phyloP scores from a whole-genome alignment of 2,797 vertebrate species.

The Furcifer pardalis region DNA sequence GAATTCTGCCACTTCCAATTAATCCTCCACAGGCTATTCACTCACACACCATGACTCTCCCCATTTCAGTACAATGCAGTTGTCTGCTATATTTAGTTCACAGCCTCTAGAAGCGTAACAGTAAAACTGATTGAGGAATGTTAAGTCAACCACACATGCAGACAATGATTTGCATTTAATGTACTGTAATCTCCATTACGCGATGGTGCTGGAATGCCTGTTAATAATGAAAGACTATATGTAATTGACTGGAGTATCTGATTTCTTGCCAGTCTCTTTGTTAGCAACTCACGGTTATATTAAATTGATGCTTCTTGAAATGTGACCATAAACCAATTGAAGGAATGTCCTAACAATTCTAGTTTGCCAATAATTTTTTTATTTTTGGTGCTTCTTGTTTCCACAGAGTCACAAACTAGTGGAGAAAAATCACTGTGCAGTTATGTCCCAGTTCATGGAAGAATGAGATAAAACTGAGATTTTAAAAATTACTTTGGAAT shows the following conservation, averaged over 20 bases:
- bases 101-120: neutral
- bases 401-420: neutral
- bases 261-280: slow-evolving; percentile 47
- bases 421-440: neutral
- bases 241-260: slow-evolving; percentile 23
- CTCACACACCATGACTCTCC: too few species aligned
- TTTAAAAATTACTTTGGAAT: neutral
- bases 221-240: slow-evolving; percentile 34
- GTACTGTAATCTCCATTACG: slow-evolving; percentile 17
- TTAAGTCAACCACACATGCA: slow-evolving; percentile 22
- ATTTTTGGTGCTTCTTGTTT: neutral
- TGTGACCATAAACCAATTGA: slow-evolving; percentile 27
- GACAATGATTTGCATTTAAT: slow-evolving; percentile 34
- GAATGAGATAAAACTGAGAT: neutral
- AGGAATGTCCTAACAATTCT: neutral
- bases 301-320: slow-evolving; percentile 44
- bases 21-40: neutral
- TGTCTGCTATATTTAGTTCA: slow-evolving; percentile 24
- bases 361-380: slow-evolving; percentile 4
- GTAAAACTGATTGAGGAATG: slow-evolving; percentile 27
- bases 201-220: slow-evolving; percentile 17
- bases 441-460: slow-evolving; percentile 8
- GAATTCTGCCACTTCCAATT: slow-evolving; percentile 28
- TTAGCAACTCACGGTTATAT: slow-evolving; percentile 21
- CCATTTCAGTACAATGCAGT: neutral